Evolutionary conservation across 2,797 vertebrate genomes (phyloP), one percentile per base, ranked within the genome.

Genomic region (Chiropotes sagulatus): DNA sequence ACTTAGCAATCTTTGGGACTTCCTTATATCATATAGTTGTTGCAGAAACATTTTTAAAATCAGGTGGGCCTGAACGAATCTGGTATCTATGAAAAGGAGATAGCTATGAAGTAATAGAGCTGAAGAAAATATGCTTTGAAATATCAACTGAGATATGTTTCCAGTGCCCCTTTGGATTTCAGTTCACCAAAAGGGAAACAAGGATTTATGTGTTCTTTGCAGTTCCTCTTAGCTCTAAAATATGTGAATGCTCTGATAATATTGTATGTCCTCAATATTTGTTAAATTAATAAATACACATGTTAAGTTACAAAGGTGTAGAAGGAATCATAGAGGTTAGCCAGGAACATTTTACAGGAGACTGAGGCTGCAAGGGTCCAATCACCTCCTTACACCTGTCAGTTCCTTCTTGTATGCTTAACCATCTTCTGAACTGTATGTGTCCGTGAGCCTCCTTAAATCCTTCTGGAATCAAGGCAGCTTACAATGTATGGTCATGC

Each of bases 311-410:
- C 8, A 67, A 24, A 81, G 44, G 33, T 48, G 39, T 50, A 13
- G 39, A 70, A 24, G 46, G 81, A 26, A 36, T 72, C n/a, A 26
- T 9, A 48, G 33, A 76, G 26, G 57, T 44, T 64, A 64, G 19
- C 33, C 13, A 36, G 4, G 7, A 13, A 11, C 4, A 13, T 70
- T 24, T 64, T 61, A 3, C 2, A 1, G 0, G 30, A 70, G 72
- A n/a, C 28, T 36, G 50, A 52, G 41, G 36, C 33, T 50, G 12
- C 1, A 5, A 15, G 48, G 15, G 79, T 41, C 13, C 3, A 0
- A 0, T 44, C 19, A n/a, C 50, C 15, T 22, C 88, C 61, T 13
- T 2, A 1, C 2, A 0, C 30, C 15, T 24, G 33, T 5, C n/a
- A 48, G 20, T 28, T n/a, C 48, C 10, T 73, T 39, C 39, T 10